Evolutionary conservation across 1,140 invertebrate genomes (phyloP), one percentile per base, ranked within the genome.

Genomic region (Cherax destructor): DNA sequence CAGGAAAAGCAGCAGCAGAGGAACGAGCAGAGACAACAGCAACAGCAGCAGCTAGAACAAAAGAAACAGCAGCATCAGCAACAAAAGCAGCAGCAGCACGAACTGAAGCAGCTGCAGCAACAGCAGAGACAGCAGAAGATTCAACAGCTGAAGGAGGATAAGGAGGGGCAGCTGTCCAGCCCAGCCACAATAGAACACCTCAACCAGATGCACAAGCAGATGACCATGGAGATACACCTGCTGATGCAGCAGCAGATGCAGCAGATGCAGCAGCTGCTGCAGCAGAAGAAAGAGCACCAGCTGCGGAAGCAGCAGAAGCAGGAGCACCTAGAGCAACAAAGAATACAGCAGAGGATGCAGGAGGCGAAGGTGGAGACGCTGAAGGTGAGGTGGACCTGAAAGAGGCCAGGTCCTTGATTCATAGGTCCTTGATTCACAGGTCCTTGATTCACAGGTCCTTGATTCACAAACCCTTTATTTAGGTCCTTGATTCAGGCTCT

Each of bases 161-260:
- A 24, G 18, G 7, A 56, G 52, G 52, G 13, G 52, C 11, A 21
- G 41, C 30, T 47, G 9, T 11, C 41, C 24, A n/a, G 41, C 83
- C 83, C 16, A 47, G 79, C 61, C 49, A 52, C 61, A 21, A 30
- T 72, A 21, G 61, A 81, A 41, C 56, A 52, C 5, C 30, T 83
- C 49, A 21, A 76, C 3, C 77, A 89, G 50, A 76, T 89, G 79
- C 50, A 83, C 30, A 6, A 83, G n/a, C 79, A 89, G 41, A 89
- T 89, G 87, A 76, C 85, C n/a, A 6, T 16, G 4, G 85, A 87
- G n/a, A 87, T 87, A 24, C 79, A 89, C 13, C 47, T 49, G 3
- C 50, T 89, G 13, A 89, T 89, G 87, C 79, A 83, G 49, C 87
- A 89, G 65, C 87, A 89, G 50, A 89, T 89, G 87, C 21, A 41